Base-by-base conservation (phyloP, 2,797 vertebrate species). In the Chanos chanos region DNA sequence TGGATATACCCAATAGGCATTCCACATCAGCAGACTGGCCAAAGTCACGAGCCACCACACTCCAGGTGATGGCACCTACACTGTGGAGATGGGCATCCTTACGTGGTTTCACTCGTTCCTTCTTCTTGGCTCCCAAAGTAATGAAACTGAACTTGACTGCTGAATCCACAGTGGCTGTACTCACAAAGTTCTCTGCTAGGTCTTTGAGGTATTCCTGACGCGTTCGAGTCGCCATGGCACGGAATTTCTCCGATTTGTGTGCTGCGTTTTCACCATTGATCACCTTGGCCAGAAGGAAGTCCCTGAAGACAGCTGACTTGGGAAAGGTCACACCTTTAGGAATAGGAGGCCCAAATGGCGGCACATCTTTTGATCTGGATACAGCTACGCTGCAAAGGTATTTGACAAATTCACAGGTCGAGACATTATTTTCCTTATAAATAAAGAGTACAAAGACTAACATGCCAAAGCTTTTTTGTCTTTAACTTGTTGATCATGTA, bases 201-300 rank as follows among this genome's bases (percentile, higher is more conserved):
- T 99, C 96, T 80, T 96, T 96, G 72, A 99, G 86, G 83, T 98
- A 98, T 78, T 99, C 96, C 83, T 98, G 96, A 40, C 96, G 87
- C 0, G 95, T 97, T 31, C 96, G 90, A 0, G 95, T 97, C 25
- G 96, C 96, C 96, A 99, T 98, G 33, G 94, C 96, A 22, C 94
- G 83, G 70, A 99, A 98, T 80, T 98, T 99, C 81, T 99, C 96
- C 0, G 96, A 99, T 25, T 98, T 99, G 81, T 98, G 96, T 0
- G 96, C 94, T 0, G 96, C 95, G 1, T 99, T 99, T 79, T 98
- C 96, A 15, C 94, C 96, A 7, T 99, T 99, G 82, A 99, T 99
- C 57, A 98, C 96, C 89, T 99, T 99, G 69, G 96, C 96, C 54
- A 99, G 87, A 22, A 99, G 92, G 84, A 99, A 99, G 94, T 99